phyloP scores from a whole-genome alignment of 2,113 vertebrate species.

The Cephalopterus ornatus region DNA sequence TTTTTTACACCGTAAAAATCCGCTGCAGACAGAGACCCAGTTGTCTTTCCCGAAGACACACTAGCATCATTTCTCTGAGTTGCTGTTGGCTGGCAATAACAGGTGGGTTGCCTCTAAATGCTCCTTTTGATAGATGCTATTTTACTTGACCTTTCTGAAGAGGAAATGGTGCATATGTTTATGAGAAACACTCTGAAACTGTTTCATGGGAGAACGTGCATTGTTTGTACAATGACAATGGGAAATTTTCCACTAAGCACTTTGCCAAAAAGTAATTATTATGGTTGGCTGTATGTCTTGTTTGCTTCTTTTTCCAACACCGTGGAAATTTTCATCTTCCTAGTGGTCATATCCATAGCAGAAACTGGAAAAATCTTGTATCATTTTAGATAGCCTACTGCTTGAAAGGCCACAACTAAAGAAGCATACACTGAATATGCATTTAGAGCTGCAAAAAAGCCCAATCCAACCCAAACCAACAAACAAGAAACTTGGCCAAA shows the following conservation, averaged over 20 bases:
- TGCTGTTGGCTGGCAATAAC: conserved; percentile 46
- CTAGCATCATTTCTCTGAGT: conserved; percentile 27
- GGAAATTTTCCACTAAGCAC: conserved; percentile 47
- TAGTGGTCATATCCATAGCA: neutral
- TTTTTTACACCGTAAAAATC: neutral
- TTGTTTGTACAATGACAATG: conserved; percentile 64
- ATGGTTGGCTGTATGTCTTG: conserved; percentile 29
- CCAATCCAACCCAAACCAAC: neutral
- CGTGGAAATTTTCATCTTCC: neutral
- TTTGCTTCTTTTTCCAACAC: conserved; percentile 28
- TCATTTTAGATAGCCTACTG: neutral
- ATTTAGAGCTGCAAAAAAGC: neutral
- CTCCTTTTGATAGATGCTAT: conserved; percentile 61
- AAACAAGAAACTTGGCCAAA: neutral
- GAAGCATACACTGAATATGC: neutral
- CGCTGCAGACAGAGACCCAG: conserved; percentile 25
- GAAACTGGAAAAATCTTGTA: conserved; percentile 3
- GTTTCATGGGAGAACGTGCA: conserved; percentile 48
- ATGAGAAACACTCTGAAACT: conserved; percentile 53
- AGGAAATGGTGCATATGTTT: conserved; percentile 61
- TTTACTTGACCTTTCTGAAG: conserved; percentile 66
- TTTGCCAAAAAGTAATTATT: conserved; percentile 53
- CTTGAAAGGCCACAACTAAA: neutral
- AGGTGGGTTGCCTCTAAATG: conserved; percentile 57
- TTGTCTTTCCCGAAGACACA: conserved; percentile 42